Base-by-base conservation (phyloP, 2,113 vertebrate genomes). In the Ammospiza nelsoni region DNA sequence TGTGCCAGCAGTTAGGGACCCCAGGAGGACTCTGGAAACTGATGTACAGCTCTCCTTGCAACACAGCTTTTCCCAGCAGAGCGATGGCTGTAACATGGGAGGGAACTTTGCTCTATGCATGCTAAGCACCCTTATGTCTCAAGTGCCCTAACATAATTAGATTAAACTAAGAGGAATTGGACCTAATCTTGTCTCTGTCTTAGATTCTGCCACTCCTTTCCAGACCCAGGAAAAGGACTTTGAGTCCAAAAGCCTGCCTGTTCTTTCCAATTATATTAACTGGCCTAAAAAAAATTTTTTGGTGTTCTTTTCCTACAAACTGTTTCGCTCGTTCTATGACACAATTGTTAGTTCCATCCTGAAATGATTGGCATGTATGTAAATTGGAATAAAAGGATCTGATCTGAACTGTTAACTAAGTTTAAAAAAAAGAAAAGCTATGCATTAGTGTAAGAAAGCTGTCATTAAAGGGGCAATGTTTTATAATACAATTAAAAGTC, bases 101-200 rank as follows among this genome's bases (percentile, higher is more conserved):
- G 31, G 72, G 63, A 92, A 63, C 35, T 88, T 83, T 93, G 67
- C 55, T 74, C 67, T 55, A 11, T 6, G 6, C 18, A 13, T 35
- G 58, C 58, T 35, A 57, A 69, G 46, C 52, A 73, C n/a, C 37
- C 28, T 93, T 88, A 43, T 86, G 55, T 77, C 63, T 86, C 90
- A 80, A 94, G 83, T 77, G 51, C 48, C 55, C 82, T 75, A 88
- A 69, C 59, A 33, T 44, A 92, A 92, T 93, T 66, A 58, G 79
- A 93, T 92, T 83, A 93, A 93, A 84, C 33, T 84, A 67, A 86
- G 66, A 87, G 77, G 46, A 94, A 67, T 6, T 81, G 21, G 63
- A 65, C 68, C 43, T 89, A 48, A 73, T 63, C 29, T 80, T 5
- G 1, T 81, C 55, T 74, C 73, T 81, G 3, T 25, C 43, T 86